Evolutionary conservation across 2,113 vertebrate species (phyloP), one percentile per base, ranked within the genome.

Genomic region (Malurus cyaneus): DNA sequence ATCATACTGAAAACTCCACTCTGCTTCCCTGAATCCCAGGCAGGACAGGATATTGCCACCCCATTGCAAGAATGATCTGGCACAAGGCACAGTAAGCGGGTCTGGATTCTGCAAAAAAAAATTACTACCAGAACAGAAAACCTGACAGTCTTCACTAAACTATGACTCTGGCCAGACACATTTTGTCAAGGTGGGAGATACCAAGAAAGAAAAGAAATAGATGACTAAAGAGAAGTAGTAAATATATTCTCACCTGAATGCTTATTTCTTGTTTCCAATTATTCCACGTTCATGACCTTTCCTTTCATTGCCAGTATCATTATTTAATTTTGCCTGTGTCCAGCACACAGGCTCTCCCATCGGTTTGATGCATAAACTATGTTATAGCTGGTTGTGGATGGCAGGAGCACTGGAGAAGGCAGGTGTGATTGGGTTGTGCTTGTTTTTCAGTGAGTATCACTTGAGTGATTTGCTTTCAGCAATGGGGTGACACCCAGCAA

Each of bases 231-330:
- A 25, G 53, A 88, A 89, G 57, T n/a, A 56, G 41, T 56, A 79
- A 72, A 71, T 59, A 44, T 34, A 42, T 72, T 93, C 41, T 91
- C 70, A 87, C 11, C 25, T 65, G 53, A 89, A 89, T 88, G 70
- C 39, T 85, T 87, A 72, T 65, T 60, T 80, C 26, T 76, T 83
- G 14, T 80, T 86, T 32, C n/a, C 34, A 18, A 9, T 62, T 21
- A 59, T 88, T n/a, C 56, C 62, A 19, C 0, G 3, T 47, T 39
- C 12, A 4, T 73, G 74, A 54, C 80, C 72, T 90, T 93, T 83
- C 34, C 29, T 80, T 49, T 65, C 57, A 46, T 70, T 49, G 24
- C 76, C 36, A 65, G 39, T 12, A 82, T 49, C 29, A 20, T 69
- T 69, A 19, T 16, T 69, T 82, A 49, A 70, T 73, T 93, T 69